These are phyloP conservation scores for Zeuzera pyrina DNA, from an alignment of 2,888 invertebrate species.

Conservation along the genomic window DNA sequence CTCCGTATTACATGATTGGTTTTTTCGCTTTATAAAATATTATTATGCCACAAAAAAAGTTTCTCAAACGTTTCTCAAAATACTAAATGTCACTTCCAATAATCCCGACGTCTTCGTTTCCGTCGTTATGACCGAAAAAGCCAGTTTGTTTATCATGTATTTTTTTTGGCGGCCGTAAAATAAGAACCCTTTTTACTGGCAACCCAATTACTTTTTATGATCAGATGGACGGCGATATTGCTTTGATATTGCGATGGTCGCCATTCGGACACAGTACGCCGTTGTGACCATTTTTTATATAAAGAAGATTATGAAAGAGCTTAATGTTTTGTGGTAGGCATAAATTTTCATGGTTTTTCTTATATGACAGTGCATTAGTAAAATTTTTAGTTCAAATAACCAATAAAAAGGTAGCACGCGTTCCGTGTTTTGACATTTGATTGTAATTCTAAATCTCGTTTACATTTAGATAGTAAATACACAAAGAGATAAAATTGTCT, in stretches of 20 bases:
- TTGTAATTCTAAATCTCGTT: too few relatives aligned
- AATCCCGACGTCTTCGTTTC: conserved; percentile 2
- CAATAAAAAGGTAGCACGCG: too few relatives aligned
- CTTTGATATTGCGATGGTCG: conserved; percentile 50
- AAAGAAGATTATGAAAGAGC: neutral
- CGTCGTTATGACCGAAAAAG: conserved; percentile 36
- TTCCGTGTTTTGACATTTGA: too few relatives aligned
- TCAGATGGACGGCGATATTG: conserved; percentile 55
- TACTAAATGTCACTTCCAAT: neutral
- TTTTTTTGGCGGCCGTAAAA: conserved; percentile 58
- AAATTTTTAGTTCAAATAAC: too few relatives aligned
- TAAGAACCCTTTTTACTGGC: conserved; percentile 66
- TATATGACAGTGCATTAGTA: neutral
- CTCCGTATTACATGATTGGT: too few relatives aligned
- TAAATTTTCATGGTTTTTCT: conserved; percentile 29
- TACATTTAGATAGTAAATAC: too few relatives aligned
- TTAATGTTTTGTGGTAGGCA: conserved; percentile 19
- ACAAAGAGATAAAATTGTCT: too few relatives aligned
- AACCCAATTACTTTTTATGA: conserved; percentile 70
- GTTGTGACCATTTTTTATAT: conserved; percentile 22
- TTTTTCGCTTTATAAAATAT: too few relatives aligned
- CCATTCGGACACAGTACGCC: conserved; percentile 37
- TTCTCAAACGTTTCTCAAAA: too few relatives aligned
- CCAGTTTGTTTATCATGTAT: conserved; percentile 60
- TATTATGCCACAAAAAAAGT: too few relatives aligned